These are phyloP conservation scores for Cynopterus brachyotis DNA, from an alignment of 2,113 vertebrate genomes.

Conservation along the genomic window DNA sequence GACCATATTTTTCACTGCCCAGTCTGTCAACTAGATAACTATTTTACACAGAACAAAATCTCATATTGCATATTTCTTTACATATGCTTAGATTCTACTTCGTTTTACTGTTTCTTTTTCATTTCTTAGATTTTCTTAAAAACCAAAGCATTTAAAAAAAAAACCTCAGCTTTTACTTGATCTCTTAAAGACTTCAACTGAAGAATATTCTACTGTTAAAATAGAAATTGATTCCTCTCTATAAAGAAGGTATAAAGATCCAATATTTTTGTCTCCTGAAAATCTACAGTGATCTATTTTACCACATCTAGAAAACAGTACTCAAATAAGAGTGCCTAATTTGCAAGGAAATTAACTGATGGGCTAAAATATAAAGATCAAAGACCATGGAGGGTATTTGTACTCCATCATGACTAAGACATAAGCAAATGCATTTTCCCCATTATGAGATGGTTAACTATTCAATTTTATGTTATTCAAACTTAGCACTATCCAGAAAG, in stretches of 20 bases:
- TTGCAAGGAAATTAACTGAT: background rate
- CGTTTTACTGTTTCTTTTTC: background rate
- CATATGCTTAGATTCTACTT: background rate
- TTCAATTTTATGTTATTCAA: background rate
- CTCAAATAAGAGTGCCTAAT: background rate
- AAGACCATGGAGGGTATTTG: background rate
- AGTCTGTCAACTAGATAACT: background rate
- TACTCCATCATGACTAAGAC: background rate
- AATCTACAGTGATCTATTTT: background rate
- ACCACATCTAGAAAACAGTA: background rate
- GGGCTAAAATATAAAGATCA: background rate
- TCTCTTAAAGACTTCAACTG: background rate
- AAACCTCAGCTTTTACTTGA: background rate
- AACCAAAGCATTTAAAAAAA: background rate
- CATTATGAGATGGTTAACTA: background rate
- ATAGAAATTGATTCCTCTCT: background rate
- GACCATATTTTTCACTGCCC: background rate
- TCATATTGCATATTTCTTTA: background rate
- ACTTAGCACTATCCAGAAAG: conserved; percentile 24
- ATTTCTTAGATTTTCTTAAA: background rate
- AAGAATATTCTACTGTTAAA: background rate
- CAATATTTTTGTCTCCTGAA: background rate
- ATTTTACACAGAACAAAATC: background rate
- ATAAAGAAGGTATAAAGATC: background rate
- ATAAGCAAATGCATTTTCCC: background rate